phyloP scores from a whole-genome alignment of 2,113 vertebrate species.

The Steatornis caripensis region DNA sequence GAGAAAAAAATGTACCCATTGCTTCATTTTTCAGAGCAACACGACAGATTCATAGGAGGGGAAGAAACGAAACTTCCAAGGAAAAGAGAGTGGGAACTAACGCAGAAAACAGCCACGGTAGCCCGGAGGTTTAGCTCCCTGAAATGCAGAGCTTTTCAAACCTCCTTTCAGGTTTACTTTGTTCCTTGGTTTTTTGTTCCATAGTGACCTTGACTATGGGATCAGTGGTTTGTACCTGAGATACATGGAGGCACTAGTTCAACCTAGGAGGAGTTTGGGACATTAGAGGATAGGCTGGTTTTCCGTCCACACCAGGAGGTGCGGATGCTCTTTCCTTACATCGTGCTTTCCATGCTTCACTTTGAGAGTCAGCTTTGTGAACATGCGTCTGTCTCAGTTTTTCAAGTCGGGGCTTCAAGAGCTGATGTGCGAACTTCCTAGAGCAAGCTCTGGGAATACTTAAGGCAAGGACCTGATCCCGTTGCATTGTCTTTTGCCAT shows the following conservation, averaged over 20 bases:
- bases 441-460: background rate
- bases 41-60: background rate
- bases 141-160: background rate
- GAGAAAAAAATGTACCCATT: background rate
- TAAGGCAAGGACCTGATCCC: background rate
- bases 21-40: background rate
- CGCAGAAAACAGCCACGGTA: background rate
- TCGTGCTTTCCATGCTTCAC: background rate
- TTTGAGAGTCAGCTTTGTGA: background rate
- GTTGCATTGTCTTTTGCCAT: background rate
- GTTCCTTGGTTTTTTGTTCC: background rate
- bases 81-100: background rate
- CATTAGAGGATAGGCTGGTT: background rate
- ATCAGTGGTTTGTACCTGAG: background rate
- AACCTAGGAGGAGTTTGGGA: background rate
- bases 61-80: background rate
- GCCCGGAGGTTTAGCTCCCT: background rate
- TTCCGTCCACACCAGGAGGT: background rate
- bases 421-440: background rate
- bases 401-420: background rate
- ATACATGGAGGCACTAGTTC: background rate
- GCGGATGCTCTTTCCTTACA: background rate
- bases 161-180: background rate
- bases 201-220: background rate
- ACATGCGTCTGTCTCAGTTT: background rate